Evolutionary conservation across 2,888 invertebrate species (phyloP).

Genomic region (Lottia scabra): DNA sequence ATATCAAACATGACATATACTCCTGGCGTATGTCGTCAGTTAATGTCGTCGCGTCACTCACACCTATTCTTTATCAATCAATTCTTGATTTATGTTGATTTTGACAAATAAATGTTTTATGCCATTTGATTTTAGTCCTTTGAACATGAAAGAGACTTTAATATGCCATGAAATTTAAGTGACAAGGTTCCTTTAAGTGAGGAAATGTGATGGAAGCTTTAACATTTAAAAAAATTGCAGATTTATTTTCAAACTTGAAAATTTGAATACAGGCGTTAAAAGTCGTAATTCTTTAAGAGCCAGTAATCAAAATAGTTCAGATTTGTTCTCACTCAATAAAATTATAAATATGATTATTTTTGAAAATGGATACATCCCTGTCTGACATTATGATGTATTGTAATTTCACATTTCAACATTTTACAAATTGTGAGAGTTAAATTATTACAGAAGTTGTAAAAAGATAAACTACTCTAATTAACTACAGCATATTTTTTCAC

Average conservation of each 20-base stretch:
- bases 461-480: too few relatives aligned
- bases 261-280: too few relatives aligned
- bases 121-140: neutral
- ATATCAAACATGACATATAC: neutral
- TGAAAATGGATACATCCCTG: neutral
- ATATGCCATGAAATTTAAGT: neutral
- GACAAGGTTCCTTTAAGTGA: neutral
- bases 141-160: neutral
- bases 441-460: too few relatives aligned
- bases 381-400: too few relatives aligned
- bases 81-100: neutral
- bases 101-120: neutral
- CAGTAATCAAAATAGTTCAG: neutral
- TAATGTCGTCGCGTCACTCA: neutral
- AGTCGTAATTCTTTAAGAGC: neutral
- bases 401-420: neutral
- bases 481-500: too few relatives aligned
- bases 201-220: too few relatives aligned
- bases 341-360: neutral
- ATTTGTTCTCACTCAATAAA: neutral
- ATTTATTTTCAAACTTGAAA: too few relatives aligned
- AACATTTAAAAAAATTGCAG: too few relatives aligned
- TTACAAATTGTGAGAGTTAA: neutral
- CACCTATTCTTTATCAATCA: neutral
- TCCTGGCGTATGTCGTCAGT: neutral